Conservation (phyloP, 2,797 vertebrate species). For the Rhynchotus rufescens region DNA sequence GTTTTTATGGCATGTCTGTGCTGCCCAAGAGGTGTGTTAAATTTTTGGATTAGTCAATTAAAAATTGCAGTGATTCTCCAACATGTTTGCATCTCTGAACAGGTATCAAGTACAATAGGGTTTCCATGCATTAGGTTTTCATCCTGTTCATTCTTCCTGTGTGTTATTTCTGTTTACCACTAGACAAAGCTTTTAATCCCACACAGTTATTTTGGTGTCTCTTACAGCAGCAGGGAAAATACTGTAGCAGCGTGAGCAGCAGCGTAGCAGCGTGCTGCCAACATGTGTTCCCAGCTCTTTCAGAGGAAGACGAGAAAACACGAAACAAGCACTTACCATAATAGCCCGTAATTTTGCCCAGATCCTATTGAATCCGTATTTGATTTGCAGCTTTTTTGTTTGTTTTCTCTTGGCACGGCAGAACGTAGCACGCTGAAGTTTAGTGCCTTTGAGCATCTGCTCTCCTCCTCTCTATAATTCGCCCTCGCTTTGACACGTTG, state of each 20-base stretch:
- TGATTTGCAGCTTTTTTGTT: constrained; percentile 58
- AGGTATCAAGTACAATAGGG: constrained; percentile 3
- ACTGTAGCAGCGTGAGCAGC: not conserved
- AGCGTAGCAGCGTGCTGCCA: not conserved
- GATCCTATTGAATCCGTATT: constrained; percentile 39
- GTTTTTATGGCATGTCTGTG: constrained; percentile 69
- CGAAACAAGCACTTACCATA: not conserved
- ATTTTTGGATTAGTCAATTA: constrained; percentile 63
- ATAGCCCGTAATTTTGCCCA: constrained; percentile 30
- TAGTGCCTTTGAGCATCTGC: constrained; percentile 68
- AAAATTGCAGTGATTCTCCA: constrained; percentile 31
- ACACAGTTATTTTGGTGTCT: constrained; percentile 27
- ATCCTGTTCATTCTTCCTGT: constrained; percentile 15
- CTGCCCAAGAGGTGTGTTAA: constrained; percentile 20
- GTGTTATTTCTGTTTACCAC: constrained; percentile 6
- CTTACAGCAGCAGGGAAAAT: constrained; percentile 14
- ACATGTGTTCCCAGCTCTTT: not conserved
- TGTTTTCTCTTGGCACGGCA: constrained; percentile 33
- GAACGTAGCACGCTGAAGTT: constrained; percentile 71
- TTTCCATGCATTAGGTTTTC: constrained; percentile 24
- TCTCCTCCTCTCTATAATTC: constrained; percentile 52
- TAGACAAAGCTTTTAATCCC: constrained; percentile 57
- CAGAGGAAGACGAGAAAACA: constrained; percentile 18
- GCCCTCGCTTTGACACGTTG: constrained; percentile 62
- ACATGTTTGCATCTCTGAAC: constrained; percentile 26